Evolutionary conservation across 2,797 vertebrate genomes (phyloP), one percentile per base, ranked within the genome.

Genomic region (Brachyrhaphis roseni): DNA sequence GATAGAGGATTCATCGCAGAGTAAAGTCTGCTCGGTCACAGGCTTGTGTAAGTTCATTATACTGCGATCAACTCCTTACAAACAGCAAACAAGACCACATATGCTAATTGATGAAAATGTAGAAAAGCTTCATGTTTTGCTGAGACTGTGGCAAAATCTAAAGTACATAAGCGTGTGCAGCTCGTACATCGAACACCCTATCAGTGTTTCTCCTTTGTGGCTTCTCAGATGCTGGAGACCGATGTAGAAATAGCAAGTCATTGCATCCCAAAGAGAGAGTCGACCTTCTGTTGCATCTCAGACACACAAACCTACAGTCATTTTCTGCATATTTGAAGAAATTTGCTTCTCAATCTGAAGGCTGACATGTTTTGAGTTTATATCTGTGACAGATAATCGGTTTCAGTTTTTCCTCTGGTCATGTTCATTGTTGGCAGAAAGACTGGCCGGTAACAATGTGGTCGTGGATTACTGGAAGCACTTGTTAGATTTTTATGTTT

Each of bases 131-230:
- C 77, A 74, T 90, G 83, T 80, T 81, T 80, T 45, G 47, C 57
- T 84, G 75, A 84, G 77, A 82, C 72, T 45, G 74, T 78, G 76
- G 57, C 74, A 81, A 89, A 86, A 87, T 26, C 31, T 80, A 82
- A 43, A 77, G 12, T 64, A 43, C 36, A 74, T 12, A 55, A 43
- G n/a, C 59, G 36, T 51, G 10, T 59, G 49, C 49, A 64, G 7
- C 31, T 81, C 28, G 59, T 43, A 18, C 66, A 72, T 62, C 31
- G 57, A 77, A 75, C 81, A 55, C 59, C 80, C 74, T 78, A 62
- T 76, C 72, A 59, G 73, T 15, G 75, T 79, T 76, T 83, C 70
- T 84, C 74, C 71, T 66, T 90, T 90, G 88, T 91, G 86, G 86
- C 87, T 74, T 87, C 77, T 85, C 77, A 77, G 75, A 74, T 80